These are phyloP conservation scores for Lepidochrysops patricia DNA, from an alignment of 2,888 invertebrate genomes.

Conservation along the genomic window DNA sequence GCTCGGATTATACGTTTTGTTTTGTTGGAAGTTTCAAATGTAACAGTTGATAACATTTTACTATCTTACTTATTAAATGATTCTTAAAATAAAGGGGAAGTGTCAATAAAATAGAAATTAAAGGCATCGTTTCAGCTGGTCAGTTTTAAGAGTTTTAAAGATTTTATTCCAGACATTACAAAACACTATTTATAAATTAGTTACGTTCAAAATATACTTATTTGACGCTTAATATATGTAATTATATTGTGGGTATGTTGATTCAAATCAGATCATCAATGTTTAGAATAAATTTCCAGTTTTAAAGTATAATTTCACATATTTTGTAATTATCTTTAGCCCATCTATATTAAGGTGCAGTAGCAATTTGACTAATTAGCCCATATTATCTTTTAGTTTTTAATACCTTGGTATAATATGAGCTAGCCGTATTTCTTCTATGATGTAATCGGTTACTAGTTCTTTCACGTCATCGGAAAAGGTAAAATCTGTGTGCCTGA, in stretches of 20 bases:
- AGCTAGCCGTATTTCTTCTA: conserved; percentile 26
- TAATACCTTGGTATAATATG: too few relatives aligned
- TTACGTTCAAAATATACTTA: neutral
- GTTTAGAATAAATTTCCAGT: neutral
- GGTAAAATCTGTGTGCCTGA: conserved; percentile 28
- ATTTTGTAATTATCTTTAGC: conserved; percentile 15
- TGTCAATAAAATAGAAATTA: too few relatives aligned
- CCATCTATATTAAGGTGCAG: too few relatives aligned
- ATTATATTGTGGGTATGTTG: neutral
- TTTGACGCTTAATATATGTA: neutral
- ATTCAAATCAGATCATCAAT: neutral
- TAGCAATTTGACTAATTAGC: too few relatives aligned
- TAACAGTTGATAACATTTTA: neutral
- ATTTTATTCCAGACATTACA: too few relatives aligned
- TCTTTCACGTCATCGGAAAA: conserved; percentile 22
- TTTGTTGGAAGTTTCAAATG: neutral
- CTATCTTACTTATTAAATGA: neutral
- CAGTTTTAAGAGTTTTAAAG: too few relatives aligned
- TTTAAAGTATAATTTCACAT: conserved; percentile 1
- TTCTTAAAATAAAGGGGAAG: too few relatives aligned
- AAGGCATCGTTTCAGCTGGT: too few relatives aligned
- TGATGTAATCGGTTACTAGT: conserved; percentile 26
- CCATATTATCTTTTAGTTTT: too few relatives aligned
- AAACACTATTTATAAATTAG: too few relatives aligned
- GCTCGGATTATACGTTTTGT: neutral